Evolutionary conservation across 2,888 invertebrate genomes (phyloP).

Genomic region (Zhuqinia jingwanae): DNA sequence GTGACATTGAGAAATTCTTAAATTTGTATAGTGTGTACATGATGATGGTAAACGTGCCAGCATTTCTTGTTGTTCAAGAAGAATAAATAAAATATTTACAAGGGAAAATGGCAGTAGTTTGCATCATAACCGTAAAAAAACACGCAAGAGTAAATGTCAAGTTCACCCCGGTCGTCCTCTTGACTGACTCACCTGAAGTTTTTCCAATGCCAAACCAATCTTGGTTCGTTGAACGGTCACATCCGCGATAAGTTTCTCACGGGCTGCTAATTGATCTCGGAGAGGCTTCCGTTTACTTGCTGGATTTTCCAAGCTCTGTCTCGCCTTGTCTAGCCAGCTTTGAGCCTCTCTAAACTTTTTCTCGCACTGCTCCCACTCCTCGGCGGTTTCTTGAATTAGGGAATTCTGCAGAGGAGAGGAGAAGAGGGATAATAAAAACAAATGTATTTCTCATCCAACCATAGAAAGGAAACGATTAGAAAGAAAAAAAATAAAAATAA

Average conservation of each 20-base stretch:
- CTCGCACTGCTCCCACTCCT: constrained; percentile 98
- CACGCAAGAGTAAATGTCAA: constrained; percentile 56
- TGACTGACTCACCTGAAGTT: constrained; percentile 89
- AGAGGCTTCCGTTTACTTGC: constrained; percentile 93
- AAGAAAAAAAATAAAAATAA: not conserved
- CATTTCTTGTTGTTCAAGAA: not conserved
- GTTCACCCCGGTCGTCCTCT: constrained; percentile 37
- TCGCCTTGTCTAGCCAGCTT: constrained; percentile 93
- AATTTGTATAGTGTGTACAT: too few relatives aligned
- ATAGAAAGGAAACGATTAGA: not conserved
- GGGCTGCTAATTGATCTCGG: constrained; percentile 91
- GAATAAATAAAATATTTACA: not conserved
- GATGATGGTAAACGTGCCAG: not conserved
- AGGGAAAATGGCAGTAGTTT: constrained; percentile 24
- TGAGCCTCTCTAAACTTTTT: constrained; percentile 94
- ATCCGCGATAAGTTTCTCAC: constrained; percentile 89
- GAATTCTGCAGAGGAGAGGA: constrained; percentile 86
- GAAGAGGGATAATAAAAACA: not conserved
- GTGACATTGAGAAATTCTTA: constrained; percentile 33
- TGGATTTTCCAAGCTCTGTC: constrained; percentile 88
- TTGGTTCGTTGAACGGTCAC: constrained; percentile 94
- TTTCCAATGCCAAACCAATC: constrained; percentile 93
- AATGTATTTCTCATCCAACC: not conserved
- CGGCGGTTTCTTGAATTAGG: constrained; percentile 93
- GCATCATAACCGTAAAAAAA: constrained; percentile 40